Conservation (phyloP, 2,888 invertebrate species). For the Mesoligia furuncula region DNA sequence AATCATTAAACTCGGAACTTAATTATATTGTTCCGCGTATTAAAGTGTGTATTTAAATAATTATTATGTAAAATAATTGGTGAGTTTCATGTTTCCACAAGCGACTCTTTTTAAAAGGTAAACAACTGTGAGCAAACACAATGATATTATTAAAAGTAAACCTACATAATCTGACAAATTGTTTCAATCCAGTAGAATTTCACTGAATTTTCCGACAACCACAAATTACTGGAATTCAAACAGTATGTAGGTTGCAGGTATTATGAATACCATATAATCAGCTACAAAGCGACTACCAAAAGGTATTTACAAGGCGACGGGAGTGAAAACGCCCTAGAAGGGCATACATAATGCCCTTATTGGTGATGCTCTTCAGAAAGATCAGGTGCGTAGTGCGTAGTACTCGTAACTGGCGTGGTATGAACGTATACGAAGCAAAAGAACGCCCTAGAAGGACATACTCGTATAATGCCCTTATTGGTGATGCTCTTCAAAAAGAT, state of each 20-base stretch:
- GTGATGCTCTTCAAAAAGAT: too few species aligned
- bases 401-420: too few species aligned
- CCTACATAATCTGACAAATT: not conserved
- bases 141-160: not conserved
- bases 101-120: not conserved
- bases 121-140: not conserved
- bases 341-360: too few species aligned
- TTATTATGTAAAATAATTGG: not conserved
- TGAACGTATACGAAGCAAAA: too few species aligned
- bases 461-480: too few species aligned
- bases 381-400: too few species aligned
- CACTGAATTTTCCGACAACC: not conserved
- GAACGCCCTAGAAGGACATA: too few species aligned
- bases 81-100: slow-evolving; percentile 3
- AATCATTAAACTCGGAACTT: slow-evolving; percentile 1
- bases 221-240: not conserved
- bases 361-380: too few species aligned
- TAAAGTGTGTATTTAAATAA: not conserved
- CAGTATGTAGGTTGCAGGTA: not conserved
- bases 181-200: not conserved
- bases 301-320: too few species aligned
- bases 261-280: too few species aligned
- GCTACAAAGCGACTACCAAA: too few species aligned
- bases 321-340: too few species aligned
- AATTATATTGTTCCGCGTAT: not conserved